Evolutionary conservation across 2,113 vertebrate species (phyloP), one percentile per base, ranked within the genome.

Genomic region (Zootoca vivipara): DNA sequence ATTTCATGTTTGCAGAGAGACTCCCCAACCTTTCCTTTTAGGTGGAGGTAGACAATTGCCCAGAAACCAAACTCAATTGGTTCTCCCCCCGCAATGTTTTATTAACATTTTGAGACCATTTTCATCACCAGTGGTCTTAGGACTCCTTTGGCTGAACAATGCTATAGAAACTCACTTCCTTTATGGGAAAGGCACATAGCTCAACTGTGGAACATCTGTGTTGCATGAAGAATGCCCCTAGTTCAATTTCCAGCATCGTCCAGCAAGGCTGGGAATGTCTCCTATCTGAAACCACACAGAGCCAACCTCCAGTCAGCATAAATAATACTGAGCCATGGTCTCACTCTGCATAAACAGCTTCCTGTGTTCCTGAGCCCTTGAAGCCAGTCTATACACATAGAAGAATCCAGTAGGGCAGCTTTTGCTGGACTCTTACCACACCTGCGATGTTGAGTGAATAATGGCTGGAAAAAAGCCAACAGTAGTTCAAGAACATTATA

Each of bases 1-100:
- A 95, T 77, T 94, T 94, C 90, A 89, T 91, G 56, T 92, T 81
- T 69, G 89, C 89, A 91, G 91, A 33, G 86, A 88, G 87, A 87
- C 87, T 70, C 89, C 74, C 2, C 33, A 13, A 26, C 42, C 73
- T 28, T 65, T 42, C 72, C 70, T 20, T 64, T 74, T n/a, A 40
- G 56, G 28, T 1, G 15, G 1, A 46, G 77, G 16, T 12, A 38
- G 72, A 80, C 35, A 28, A 24, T n/a, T 33, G 18, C 26, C 15
- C 20, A 26, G 24, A 38, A 64, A 30, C 35, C 70, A 16, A 65
- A 75, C 16, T 38, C 69, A 8, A 5, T 4, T 10, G 9, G 26
- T 4, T 12, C 26, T 30, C 30, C 56, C 20, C 46, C 52, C n/a
- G n/a, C 12, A 13, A 12, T 64, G 28, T n/a, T 62, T 28, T 15